Evolutionary conservation across 2,888 invertebrate species (phyloP), one percentile per base, ranked within the genome.

Genomic region (Heteromyza rotundicornis): DNA sequence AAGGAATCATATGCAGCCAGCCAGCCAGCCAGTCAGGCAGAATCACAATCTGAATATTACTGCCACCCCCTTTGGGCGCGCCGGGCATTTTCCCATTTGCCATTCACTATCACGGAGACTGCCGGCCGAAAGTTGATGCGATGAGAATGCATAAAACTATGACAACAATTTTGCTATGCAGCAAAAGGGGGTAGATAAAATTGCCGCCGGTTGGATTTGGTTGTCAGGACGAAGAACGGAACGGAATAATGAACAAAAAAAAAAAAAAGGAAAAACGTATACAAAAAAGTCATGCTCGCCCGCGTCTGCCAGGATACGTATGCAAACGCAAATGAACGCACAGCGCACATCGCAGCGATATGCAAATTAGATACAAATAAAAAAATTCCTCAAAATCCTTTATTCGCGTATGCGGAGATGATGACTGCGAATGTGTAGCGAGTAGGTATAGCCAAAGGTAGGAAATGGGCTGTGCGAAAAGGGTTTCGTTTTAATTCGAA

Each of bases 281-380:
- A 27, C 5, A 27, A 27, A 27, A 27, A 27, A 27, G 10, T 27
- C 7, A 10, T 27, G 70, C 72, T 68, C 68, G 68, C 67, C 44
- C 56, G 62, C 16, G 66, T 66, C 66, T 67, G 68, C 64, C 53
- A 57, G 44, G 61, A 57, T 61, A 40, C 59, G 62, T 60, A 60
- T 60, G 61, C 53, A 36, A 63, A 35, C 49, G 44, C 61, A 63
- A 55, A 57, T 49, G 51, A 40, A 50, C 20, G 14, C 51, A 51
- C 47, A 27, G 47, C 27, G 35, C 17, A 16, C 10, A 5, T 67
- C 70, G 65, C 71, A 65, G 70, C 71, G 74, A 75, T 76, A 76
- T 76, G 76, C 77, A 76, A 76, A 76, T 76, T 76, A 76, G 76
- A 75, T 75, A 76, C 73, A 74, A 75, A 73, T 75, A 74, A 68